Conservation (phyloP, 2,113 vertebrate species). For the Pelobates fuscus region DNA sequence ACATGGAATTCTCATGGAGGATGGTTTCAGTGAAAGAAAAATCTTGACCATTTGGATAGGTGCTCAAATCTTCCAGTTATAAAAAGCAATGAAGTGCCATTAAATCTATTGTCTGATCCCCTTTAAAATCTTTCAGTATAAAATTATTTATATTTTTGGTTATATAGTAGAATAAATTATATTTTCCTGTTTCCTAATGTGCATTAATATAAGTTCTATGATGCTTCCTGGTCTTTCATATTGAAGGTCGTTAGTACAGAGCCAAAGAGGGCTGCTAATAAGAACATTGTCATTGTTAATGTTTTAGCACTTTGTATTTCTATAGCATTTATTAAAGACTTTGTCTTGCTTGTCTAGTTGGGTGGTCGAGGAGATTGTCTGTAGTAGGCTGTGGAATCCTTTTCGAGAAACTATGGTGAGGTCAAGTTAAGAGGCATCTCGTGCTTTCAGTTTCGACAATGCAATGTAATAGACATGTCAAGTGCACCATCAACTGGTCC, state of each 20-base stretch:
- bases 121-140: too few relatives aligned
- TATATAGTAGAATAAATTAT: too few relatives aligned
- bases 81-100: too few relatives aligned
- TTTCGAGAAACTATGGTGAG: background rate
- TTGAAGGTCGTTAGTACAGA: background rate
- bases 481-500: slow-evolving; percentile 1
- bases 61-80: too few relatives aligned
- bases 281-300: background rate
- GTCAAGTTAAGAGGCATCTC: slow-evolving; percentile 17
- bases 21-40: too few relatives aligned
- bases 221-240: background rate
- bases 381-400: background rate
- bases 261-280: background rate
- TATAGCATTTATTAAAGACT: background rate
- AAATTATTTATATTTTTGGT: too few relatives aligned
- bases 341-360: background rate
- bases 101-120: too few relatives aligned
- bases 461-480: slow-evolving; percentile 25
- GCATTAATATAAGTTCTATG: too few relatives aligned
- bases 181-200: too few relatives aligned
- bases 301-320: background rate
- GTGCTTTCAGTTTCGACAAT: slow-evolving; percentile 6
- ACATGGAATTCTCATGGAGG: too few relatives aligned
- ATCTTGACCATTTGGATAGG: too few relatives aligned
- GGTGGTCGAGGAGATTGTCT: background rate